A percentile compares a stretch with the other conserved stretches of the same genome.
Evolutionary conservation across 2,113 vertebrate species (phyloP).

Genomic region (Mirza zaza): DNA sequence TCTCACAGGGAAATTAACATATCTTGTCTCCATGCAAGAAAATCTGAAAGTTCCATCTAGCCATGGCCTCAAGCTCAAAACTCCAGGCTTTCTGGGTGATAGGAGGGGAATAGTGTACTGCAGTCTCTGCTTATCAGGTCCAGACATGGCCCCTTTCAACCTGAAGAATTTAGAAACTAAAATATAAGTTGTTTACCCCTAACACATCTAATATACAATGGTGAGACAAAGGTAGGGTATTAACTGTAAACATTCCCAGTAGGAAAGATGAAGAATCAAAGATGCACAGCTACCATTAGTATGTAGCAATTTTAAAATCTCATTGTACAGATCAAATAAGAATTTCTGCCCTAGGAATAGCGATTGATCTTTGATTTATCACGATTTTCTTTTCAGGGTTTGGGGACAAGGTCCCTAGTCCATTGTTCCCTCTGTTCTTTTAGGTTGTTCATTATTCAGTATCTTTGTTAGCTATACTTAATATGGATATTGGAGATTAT

Average conservation of each 20-base stretch:
- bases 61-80: neutral
- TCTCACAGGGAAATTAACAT: neutral
- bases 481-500: neutral
- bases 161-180: neutral
- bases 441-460: neutral
- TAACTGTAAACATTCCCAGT: neutral
- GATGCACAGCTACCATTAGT: neutral
- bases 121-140: neutral
- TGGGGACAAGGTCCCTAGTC: neutral
- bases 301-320: neutral
- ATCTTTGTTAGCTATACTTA: neutral
- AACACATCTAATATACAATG: neutral
- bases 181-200: neutral
- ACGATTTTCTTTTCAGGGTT: neutral
- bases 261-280: neutral
- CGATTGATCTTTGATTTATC: neutral
- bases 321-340: neutral
- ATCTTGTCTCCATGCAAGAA: neutral
- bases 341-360: neutral
- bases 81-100: neutral
- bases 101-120: neutral
- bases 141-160: neutral
- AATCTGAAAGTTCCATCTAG: neutral
- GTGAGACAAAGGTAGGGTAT: neutral
- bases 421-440: neutral